These are phyloP conservation scores for Hydrophis major DNA, from an alignment of 2,797 vertebrate species.

Conservation along the genomic window DNA sequence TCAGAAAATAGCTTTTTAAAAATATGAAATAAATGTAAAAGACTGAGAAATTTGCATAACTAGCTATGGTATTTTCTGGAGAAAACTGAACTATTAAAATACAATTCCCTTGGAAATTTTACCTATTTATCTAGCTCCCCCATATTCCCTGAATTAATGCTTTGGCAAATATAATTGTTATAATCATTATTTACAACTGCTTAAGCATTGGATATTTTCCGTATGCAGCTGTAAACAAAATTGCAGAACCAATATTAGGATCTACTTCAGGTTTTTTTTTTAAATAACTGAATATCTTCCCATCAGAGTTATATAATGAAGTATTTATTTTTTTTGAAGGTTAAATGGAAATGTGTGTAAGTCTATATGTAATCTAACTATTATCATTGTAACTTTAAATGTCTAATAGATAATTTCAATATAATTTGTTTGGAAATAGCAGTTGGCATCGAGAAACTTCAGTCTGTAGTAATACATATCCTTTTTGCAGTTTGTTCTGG, in stretches of 20 bases:
- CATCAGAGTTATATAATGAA: neutral
- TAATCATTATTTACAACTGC: neutral
- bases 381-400: neutral
- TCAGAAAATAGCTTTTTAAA: neutral
- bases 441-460: conserved; percentile 18
- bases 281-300: neutral
- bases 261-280: neutral
- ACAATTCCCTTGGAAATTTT: neutral
- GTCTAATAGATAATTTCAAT: neutral
- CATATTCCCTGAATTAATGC: neutral
- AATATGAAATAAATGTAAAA: neutral
- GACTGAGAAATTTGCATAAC: neutral
- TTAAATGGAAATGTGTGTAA: neutral
- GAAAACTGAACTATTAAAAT: neutral
- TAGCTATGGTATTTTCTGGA: neutral
- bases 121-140: neutral
- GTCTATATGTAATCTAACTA: neutral
- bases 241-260: neutral
- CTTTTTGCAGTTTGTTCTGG: conserved; percentile 60
- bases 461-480: conserved; percentile 54
- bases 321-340: neutral
- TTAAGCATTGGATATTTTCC: neutral
- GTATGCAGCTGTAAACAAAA: neutral
- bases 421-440: fast-evolving
- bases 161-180: neutral